A percentile compares a stretch with the other conserved stretches of the same genome.
Conservation (phyloP, 1,140 invertebrate species). For the Pseudomyrmex gracilis region DNA sequence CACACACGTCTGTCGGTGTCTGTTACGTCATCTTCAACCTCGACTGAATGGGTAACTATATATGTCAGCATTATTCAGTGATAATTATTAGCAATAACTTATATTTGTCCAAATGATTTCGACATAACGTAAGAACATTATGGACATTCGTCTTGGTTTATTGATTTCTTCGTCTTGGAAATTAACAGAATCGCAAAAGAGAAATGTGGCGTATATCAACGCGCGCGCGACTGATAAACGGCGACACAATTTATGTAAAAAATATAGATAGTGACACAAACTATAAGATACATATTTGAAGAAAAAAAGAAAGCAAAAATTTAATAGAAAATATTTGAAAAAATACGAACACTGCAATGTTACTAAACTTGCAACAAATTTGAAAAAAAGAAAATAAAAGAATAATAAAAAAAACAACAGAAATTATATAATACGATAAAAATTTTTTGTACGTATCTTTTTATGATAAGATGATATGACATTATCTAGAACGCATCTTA, state of each 20-base stretch:
- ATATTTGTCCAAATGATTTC: not conserved
- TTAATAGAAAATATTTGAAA: too few relatives aligned
- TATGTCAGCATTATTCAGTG: not conserved
- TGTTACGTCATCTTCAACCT: not conserved
- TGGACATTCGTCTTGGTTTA: too few relatives aligned
- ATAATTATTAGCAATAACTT: not conserved
- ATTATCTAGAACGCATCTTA: too few relatives aligned
- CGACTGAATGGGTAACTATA: constrained; percentile 57
- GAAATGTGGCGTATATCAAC: not conserved
- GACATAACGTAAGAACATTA: not conserved
- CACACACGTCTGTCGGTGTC: too few relatives aligned
- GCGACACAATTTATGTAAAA: too few relatives aligned
- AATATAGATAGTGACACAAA: not conserved
- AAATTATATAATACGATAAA: too few relatives aligned
- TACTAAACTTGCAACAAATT: too few relatives aligned
- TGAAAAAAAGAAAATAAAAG: too few relatives aligned
- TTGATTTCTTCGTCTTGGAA: not conserved
- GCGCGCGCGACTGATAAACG: not conserved
- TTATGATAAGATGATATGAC: too few relatives aligned
- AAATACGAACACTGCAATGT: too few relatives aligned
- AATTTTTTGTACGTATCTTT: too few relatives aligned
- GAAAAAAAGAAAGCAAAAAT: not conserved
- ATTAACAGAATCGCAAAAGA: not conserved
- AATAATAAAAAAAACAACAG: too few relatives aligned
- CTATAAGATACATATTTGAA: not conserved